Evolutionary conservation across 2,888 invertebrate species (phyloP).

Genomic region (Chalcosyrphus nemorum): DNA sequence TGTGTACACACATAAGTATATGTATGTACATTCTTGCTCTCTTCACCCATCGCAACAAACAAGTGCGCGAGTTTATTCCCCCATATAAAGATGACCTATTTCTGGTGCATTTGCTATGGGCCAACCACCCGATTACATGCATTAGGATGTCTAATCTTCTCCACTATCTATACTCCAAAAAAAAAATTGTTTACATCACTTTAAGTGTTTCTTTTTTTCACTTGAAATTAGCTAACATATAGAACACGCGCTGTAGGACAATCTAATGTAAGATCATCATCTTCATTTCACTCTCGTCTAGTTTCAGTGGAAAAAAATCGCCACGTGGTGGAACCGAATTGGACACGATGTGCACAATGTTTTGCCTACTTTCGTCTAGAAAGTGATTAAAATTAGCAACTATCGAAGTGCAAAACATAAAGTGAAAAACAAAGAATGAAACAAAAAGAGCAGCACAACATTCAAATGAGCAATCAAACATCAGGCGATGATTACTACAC

Average conservation of each 20-base stretch:
- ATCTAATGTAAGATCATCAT: too few species aligned
- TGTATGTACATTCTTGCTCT: background rate
- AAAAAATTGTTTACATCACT: conserved; percentile 29
- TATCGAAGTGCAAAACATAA: background rate
- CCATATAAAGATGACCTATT: conserved; percentile 3
- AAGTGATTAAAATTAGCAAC: background rate
- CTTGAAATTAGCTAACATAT: background rate
- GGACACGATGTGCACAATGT: conserved; percentile 16
- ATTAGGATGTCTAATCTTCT: background rate
- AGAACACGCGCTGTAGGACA: too few species aligned
- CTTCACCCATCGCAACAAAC: background rate
- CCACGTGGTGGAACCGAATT: conserved; percentile 62
- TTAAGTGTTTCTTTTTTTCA: background rate
- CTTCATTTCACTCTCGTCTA: background rate
- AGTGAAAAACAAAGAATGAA: background rate
- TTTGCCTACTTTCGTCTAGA: background rate
- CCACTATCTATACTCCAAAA: background rate
- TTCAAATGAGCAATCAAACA: background rate
- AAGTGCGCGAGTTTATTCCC: background rate
- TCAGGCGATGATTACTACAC: conserved; percentile 17
- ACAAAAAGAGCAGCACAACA: background rate
- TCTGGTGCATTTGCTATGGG: background rate
- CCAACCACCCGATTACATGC: background rate
- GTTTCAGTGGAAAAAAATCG: conserved; percentile 10
- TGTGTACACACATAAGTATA: background rate